Conservation (phyloP, 2,113 vertebrate genomes). For the Megaceryle torquata region DNA sequence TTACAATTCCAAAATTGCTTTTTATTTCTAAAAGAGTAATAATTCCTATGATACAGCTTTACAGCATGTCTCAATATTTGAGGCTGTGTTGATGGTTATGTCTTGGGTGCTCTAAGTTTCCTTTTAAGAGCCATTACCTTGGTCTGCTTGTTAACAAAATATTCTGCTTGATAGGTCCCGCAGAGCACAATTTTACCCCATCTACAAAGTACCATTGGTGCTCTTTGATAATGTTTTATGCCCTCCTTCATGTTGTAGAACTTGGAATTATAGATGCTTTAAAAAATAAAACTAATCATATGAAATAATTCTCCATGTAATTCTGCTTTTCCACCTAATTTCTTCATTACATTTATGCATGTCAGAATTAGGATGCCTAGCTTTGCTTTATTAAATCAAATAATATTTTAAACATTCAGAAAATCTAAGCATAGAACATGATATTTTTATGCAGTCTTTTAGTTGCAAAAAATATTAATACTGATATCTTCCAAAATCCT, state of each 20-base stretch:
- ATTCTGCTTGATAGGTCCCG: neutral
- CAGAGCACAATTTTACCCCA: neutral
- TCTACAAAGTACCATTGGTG: neutral
- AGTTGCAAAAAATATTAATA: neutral
- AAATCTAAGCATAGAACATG: neutral
- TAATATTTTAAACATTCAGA: neutral
- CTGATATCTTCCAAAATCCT: neutral
- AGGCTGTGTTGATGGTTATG: neutral
- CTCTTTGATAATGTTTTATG: neutral
- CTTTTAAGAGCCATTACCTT: neutral
- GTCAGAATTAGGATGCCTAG: neutral
- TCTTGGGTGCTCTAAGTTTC: neutral
- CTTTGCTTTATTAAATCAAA: neutral
- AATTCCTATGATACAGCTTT: neutral
- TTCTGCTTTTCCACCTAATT: neutral
- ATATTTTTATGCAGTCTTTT: neutral
- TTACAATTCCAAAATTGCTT: neutral
- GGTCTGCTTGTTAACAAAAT: neutral
- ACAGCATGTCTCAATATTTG: neutral
- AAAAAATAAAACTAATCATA: neutral
- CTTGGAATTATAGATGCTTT: neutral
- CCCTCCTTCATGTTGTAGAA: neutral
- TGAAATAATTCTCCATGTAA: neutral
- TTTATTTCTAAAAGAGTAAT: neutral
- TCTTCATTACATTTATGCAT: neutral